A percentile compares a stretch with the other conserved stretches of the same genome.
Conservation (phyloP, 2,113 vertebrate genomes). For the Microtus montanus region DNA sequence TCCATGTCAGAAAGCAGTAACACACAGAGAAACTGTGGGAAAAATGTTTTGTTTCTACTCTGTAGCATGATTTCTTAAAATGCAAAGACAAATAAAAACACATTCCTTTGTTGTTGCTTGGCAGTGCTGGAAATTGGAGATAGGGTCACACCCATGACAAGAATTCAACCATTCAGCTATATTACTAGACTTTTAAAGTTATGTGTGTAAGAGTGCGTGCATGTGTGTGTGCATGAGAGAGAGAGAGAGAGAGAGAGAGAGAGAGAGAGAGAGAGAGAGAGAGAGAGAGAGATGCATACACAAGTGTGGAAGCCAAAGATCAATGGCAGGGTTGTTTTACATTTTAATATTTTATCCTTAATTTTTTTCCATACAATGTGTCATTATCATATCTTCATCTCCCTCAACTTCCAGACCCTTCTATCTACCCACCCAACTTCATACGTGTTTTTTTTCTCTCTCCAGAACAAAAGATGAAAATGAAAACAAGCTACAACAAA, state of each 20-base stretch:
- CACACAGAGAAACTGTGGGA: not conserved
- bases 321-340: not conserved
- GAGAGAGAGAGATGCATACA: not conserved
- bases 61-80: not conserved
- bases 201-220: not conserved
- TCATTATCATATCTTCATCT: not conserved
- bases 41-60: not conserved
- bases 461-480: not conserved
- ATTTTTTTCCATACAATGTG: not conserved
- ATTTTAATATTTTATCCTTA: not conserved
- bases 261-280: too few species aligned
- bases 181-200: not conserved
- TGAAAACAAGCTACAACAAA: not conserved
- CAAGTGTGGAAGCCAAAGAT: not conserved
- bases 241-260: not conserved
- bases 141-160: too few species aligned
- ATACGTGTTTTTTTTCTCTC: not conserved
- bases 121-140: too few species aligned
- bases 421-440: not conserved
- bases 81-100: not conserved
- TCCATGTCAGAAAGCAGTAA: not conserved
- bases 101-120: not conserved
- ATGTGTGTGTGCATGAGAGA: not conserved
- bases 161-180: not conserved
- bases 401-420: not conserved